A percentile compares a stretch with the other conserved stretches of the same genome.
Evolutionary conservation across 2,797 vertebrate species (phyloP).

Genomic region (Hoplostethus mediterraneus): DNA sequence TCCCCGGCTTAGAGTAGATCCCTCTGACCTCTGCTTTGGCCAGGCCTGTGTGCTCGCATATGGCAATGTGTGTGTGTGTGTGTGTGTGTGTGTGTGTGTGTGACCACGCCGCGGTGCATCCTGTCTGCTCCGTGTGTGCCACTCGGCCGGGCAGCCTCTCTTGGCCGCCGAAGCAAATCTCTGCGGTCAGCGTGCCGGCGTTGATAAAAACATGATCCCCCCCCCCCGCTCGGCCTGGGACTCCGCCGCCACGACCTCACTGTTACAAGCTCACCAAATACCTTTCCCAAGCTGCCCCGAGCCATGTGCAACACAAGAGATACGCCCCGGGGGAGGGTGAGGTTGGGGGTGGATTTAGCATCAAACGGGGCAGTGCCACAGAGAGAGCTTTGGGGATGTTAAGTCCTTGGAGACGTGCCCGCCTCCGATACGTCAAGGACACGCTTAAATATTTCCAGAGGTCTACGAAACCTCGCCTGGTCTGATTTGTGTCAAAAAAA

Average conservation of each 20-base stretch:
- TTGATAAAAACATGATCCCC: conserved; percentile 72
- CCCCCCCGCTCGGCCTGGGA: conserved; percentile 47
- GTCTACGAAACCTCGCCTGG: neutral
- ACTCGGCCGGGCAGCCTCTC: conserved; percentile 29
- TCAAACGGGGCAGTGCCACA: conserved; percentile 47
- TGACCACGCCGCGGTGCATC: conserved; percentile 19
- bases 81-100: neutral
- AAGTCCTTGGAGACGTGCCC: conserved; percentile 31
- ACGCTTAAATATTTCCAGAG: conserved; percentile 28
- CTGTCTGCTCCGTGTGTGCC: conserved; percentile 17
- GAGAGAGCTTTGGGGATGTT: conserved; percentile 24
- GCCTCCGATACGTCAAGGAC: conserved; percentile 10
- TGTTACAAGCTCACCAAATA: conserved; percentile 64
- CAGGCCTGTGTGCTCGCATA: neutral
- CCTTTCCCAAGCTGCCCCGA: conserved; percentile 47
- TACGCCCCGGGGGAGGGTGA: conserved; percentile 27
- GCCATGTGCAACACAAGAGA: conserved; percentile 62
- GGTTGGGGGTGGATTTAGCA: conserved; percentile 36
- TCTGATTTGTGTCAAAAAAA: conserved; percentile 29
- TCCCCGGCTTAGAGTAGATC: neutral
- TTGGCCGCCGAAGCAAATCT: conserved; percentile 50
- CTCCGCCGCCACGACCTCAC: conserved; percentile 31
- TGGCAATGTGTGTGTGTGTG: neutral
- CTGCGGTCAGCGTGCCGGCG: conserved; percentile 36
- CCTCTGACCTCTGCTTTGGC: neutral